Base-by-base conservation (phyloP, 2,888 invertebrate species). In the Peribatodes rhomboidaria region DNA sequence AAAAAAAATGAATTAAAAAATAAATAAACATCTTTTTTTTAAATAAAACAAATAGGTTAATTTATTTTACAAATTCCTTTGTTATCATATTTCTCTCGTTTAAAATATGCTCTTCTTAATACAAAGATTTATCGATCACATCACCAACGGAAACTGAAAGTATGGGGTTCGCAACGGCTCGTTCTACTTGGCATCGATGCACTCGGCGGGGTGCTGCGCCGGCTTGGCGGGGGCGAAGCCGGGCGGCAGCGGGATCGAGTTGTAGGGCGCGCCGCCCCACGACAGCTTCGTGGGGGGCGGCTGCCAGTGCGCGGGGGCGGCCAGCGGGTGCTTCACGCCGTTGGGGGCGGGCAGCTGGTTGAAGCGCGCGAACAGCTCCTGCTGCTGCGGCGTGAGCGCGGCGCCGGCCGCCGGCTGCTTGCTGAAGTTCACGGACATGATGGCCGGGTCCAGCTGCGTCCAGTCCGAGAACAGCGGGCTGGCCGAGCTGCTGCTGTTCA, bases 381-480 rank as follows among this genome's bases (percentile, higher is more conserved):
- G 89, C 68, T 89, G 90, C 67, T 87, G 88, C 63, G 72, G 78
- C n/a, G 76, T 76, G 42, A 82, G 80, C 16, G 68, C 56, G 56
- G 73, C 53, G 70, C 72, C 57, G 67, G 82, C n/a, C 49, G 66
- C 39, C 61, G 72, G 63, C 65, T 62, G 73, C 76, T 87, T 93
- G 77, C 89, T 89, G 81, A 89, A 93, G 85, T 92, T 94, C 70
- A 95, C 95, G 69, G 95, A 96, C 86, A 98, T 95, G 78, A 98
- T 98, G 74, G 98, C 98, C 65, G 98, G 98, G 94, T 99, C 98
- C 94, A 98, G 95, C 74, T 97, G 95, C 78, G 98, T 97, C 98
- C 98, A 98, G 91, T 98, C 98, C 76, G 96, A 94, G 89, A 94
- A 95, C 80, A 94, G 94, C 44, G 85, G 79, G 78, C 73, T 84